These are phyloP conservation scores for Galbula dea DNA, from an alignment of 2,113 vertebrate species.

Conservation along the genomic window DNA sequence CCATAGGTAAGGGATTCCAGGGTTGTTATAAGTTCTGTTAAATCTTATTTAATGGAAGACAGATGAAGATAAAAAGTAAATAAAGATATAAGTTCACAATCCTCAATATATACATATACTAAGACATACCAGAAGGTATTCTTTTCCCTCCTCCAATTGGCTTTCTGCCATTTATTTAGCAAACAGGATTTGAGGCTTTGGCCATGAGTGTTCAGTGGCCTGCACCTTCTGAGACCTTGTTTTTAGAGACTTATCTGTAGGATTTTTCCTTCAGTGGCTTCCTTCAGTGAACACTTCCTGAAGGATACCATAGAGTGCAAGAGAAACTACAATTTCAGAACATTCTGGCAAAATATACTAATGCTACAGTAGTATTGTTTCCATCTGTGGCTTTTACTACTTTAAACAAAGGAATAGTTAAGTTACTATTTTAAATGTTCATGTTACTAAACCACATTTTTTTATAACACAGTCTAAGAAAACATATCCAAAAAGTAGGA, in stretches of 20 bases:
- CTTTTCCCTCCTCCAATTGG: neutral
- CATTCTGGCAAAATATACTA: neutral
- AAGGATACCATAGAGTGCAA: neutral
- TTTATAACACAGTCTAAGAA: neutral
- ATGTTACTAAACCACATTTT: neutral
- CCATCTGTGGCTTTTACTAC: neutral
- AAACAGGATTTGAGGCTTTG: neutral
- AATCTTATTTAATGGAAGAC: neutral
- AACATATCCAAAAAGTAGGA: neutral
- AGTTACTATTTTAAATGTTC: neutral
- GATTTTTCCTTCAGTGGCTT: neutral
- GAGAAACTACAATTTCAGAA: neutral
- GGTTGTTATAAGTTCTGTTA: neutral
- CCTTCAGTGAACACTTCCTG: neutral
- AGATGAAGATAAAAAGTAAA: neutral
- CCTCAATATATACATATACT: neutral
- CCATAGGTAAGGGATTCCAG: neutral
- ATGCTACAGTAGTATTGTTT: neutral
- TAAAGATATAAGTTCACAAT: neutral
- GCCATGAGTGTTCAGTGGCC: neutral
- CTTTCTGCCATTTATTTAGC: neutral
- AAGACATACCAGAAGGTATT: neutral
- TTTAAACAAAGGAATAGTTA: too few species aligned
- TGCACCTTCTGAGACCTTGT: neutral
- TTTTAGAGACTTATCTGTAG: neutral